phyloP scores from a whole-genome alignment of 2,888 invertebrate species.

The Lasioglossum zephyrum region DNA sequence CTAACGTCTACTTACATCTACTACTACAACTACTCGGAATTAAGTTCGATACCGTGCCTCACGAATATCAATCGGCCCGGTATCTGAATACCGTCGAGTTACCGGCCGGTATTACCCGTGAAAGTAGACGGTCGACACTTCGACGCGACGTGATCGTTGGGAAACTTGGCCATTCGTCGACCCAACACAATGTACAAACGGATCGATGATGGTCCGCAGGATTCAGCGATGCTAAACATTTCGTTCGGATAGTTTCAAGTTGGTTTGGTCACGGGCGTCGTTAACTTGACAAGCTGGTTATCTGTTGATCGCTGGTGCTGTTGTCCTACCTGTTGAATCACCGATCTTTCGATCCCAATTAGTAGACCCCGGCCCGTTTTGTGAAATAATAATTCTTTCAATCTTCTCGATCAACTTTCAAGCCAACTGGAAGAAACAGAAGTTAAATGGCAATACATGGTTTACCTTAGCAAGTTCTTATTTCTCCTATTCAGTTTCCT shows the following conservation, averaged over 20 bases:
- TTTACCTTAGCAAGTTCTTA: background rate
- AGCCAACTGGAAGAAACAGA: background rate
- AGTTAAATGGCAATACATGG: background rate
- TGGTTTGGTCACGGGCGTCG: background rate
- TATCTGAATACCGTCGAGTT: slow-evolving; percentile 1
- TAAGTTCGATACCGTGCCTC: slow-evolving; percentile 10
- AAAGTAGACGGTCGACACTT: background rate
- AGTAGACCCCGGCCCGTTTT: background rate
- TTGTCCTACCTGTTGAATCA: background rate
- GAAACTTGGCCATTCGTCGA: background rate
- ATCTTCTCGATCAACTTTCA: background rate
- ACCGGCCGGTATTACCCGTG: background rate
- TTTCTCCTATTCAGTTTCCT: too few relatives aligned
- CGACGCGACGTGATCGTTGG: background rate
- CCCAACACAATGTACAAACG: background rate
- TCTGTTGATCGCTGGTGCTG: background rate
- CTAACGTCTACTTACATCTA: slow-evolving; percentile 17
- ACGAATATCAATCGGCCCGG: slow-evolving; percentile 17
- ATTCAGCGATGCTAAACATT: background rate
- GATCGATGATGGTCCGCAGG: background rate
- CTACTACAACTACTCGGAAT: slow-evolving; percentile 13
- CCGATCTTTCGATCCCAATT: background rate
- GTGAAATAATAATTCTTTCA: background rate
- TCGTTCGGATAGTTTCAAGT: background rate
- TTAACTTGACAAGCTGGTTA: background rate